These are phyloP conservation scores for Musca domestica DNA, from an alignment of 1,140 invertebrate species.

Conservation along the genomic window DNA sequence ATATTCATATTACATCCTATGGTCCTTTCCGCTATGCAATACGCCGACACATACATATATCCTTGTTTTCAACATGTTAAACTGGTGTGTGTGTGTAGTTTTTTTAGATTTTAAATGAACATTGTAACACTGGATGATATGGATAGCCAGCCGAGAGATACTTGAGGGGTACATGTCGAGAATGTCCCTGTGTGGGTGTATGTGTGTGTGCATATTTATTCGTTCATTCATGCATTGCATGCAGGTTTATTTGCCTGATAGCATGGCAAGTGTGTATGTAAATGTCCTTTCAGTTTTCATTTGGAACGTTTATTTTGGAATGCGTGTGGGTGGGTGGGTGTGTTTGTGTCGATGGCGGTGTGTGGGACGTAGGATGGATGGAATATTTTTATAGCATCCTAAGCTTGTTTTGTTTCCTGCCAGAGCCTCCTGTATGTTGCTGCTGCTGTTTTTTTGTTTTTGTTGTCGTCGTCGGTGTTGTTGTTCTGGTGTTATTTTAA, in stretches of 20 bases:
- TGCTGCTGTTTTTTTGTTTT: not conserved
- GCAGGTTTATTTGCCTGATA: not conserved
- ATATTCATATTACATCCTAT: slow-evolving; percentile 6
- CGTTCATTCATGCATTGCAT: not conserved
- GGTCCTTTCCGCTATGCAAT: no score
- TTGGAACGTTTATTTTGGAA: not conserved
- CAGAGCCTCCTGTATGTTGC: not conserved
- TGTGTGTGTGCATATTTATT: not conserved
- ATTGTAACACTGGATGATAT: no score
- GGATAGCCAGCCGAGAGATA: no score
- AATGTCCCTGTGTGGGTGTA: not conserved
- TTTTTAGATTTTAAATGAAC: no score
- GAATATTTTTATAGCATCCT: not conserved
- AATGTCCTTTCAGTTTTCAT: not conserved
- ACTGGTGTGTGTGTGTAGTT: no score
- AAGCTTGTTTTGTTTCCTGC: not conserved
- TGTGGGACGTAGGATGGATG: no score
- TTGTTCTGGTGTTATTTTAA: slow-evolving; percentile 17
- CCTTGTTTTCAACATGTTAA: no score
- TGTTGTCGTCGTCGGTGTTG: not conserved
- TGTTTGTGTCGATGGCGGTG: no score
- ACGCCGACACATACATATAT: no score
- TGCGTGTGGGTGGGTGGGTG: no score
- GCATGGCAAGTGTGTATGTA: slow-evolving; percentile 4
- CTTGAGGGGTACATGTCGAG: no score